Evolutionary conservation across 2,113 vertebrate genomes (phyloP).

Genomic region (Leptocoma aspasia): DNA sequence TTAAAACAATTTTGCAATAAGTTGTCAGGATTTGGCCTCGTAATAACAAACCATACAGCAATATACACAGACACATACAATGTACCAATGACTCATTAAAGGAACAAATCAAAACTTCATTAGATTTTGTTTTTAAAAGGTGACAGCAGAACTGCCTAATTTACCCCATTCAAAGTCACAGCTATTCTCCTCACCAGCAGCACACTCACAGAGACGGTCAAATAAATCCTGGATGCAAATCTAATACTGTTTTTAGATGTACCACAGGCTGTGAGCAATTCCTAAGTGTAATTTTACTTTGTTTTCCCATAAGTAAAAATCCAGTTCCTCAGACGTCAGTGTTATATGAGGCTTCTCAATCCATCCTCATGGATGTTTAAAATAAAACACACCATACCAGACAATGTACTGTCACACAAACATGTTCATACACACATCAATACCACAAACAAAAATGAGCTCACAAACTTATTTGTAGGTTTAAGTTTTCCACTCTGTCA

Average conservation of each 20-base stretch:
- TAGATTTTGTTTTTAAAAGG: conserved; percentile 47
- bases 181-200: not conserved
- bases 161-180: conserved; percentile 9
- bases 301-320: not conserved
- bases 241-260: not conserved
- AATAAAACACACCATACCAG: not conserved
- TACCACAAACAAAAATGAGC: not conserved
- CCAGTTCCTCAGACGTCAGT: not conserved
- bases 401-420: not conserved
- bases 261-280: not conserved
- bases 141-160: conserved; percentile 27
- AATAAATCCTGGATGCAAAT: not conserved
- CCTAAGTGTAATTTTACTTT: not conserved
- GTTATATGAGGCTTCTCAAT: not conserved
- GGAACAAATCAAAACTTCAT: conserved; percentile 34
- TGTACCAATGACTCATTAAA: conserved; percentile 10
- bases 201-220: not conserved
- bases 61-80: not conserved
- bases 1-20: conserved; percentile 43
- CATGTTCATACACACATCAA: not conserved
- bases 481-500: not conserved
- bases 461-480: not conserved
- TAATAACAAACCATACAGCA: conserved; percentile 40
- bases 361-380: not conserved
- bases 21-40: conserved; percentile 4